Base-by-base conservation (phyloP, 1,140 invertebrate genomes). In the Drosophila parabipectinata region DNA sequence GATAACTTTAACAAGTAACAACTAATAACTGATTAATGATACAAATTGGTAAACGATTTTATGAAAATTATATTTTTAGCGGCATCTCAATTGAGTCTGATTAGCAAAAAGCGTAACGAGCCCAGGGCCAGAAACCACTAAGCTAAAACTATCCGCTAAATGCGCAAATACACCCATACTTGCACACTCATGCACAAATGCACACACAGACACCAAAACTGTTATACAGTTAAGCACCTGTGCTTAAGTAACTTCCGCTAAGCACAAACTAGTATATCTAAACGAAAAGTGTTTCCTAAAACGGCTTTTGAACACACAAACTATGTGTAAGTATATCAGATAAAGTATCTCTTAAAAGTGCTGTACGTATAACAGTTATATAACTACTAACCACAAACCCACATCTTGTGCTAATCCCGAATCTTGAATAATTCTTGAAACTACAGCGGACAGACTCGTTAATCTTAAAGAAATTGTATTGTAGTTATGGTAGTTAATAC, bases 41-140 rank as follows among this genome's bases (percentile, higher is more conserved):
- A 32, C 12, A 32, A 1, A 68, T 60, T 76, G 72, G 71, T 53
- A 66, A 74, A 74, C 54, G 28, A 73, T 71, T 79, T 66, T 64
- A 71, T 67, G 18, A 37, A 73, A 75, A 53, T 75, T 66, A 37
- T 66, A 67, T 78, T 69, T 85, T 85, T 85, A 85, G 82, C 83
- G 71, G 69, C 79, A 74, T 78, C 47, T 72, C 78, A 64, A 61
- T 85, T 76, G 83, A 85, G 57, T 87, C 82, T 50, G 74, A 78
- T 52, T 80, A 84, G 71, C 47, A 58, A 51, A 68, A 74, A 53
- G 26, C 58, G 45, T 59, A 58, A 66, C 47, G 41, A 69, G 63
- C 63, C 56, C 51, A 69, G 41, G 47, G 53, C 41, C 32, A 69
- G 50, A 69, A 12, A 37, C 63, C 57, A 48, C 39, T 61, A 68